These are phyloP conservation scores for Gymnorhina tibicen DNA, from an alignment of 2,113 vertebrate genomes.

Conservation along the genomic window DNA sequence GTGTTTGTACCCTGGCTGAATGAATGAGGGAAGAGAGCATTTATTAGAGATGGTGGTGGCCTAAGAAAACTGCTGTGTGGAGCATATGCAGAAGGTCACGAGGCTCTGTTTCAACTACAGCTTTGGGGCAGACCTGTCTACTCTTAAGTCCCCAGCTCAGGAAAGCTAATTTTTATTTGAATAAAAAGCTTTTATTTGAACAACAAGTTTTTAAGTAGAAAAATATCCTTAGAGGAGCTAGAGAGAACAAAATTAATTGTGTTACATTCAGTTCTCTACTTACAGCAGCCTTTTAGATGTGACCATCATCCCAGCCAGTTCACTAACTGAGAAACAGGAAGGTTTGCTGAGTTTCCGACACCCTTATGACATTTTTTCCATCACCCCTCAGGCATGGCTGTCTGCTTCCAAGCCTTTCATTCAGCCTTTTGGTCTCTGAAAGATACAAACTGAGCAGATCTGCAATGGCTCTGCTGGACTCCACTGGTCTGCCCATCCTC, in stretches of 20 bases:
- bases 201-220: background rate
- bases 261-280: background rate
- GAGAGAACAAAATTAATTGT: background rate
- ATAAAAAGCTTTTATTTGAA: background rate
- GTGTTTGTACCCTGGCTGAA: background rate
- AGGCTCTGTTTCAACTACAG: background rate
- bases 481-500: background rate
- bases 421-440: background rate
- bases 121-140: background rate
- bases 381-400: fast-evolving
- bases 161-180: background rate
- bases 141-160: background rate
- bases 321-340: background rate
- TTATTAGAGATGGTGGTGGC: background rate
- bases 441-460: background rate
- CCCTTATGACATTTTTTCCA: background rate
- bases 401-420: background rate
- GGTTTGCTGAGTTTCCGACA: background rate
- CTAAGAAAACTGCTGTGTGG: background rate
- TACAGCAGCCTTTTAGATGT: background rate
- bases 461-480: background rate
- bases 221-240: background rate
- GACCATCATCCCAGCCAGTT: background rate
- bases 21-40: background rate
- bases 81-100: fast-evolving